Evolutionary conservation across 2,113 vertebrate genomes (phyloP).

Genomic region (Steatornis caripensis): DNA sequence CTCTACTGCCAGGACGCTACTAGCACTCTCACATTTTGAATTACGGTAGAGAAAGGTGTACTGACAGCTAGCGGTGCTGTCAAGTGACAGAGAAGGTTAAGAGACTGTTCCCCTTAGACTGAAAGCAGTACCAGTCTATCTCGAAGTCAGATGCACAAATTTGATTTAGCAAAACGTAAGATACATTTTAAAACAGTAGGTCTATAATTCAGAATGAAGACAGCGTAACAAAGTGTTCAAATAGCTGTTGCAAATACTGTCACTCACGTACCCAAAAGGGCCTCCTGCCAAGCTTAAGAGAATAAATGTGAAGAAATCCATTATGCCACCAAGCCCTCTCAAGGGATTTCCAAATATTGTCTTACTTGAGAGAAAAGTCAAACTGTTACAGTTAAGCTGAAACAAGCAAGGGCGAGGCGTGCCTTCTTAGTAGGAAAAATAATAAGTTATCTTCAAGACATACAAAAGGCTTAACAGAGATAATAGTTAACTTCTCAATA

Average conservation of each 20-base stretch:
- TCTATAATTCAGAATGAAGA: background rate
- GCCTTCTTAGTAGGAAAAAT: background rate
- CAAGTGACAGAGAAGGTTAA: background rate
- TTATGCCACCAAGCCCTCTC: background rate
- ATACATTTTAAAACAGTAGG: background rate
- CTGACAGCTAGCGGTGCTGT: background rate
- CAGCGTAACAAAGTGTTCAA: background rate
- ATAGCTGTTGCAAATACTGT: background rate
- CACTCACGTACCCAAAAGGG: background rate
- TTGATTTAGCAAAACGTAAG: background rate
- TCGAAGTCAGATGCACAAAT: background rate
- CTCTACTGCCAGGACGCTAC: background rate
- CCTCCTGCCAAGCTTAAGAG: background rate
- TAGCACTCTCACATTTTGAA: background rate
- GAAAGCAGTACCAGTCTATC: background rate
- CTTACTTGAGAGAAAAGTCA: background rate
- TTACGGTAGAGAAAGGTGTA: background rate
- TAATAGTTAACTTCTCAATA: background rate
- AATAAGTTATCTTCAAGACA: background rate
- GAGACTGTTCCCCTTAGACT: background rate
- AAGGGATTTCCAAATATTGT: background rate
- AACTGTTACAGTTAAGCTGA: background rate
- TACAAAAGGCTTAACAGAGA: background rate
- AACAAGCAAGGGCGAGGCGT: background rate
- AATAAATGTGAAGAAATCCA: background rate